These are phyloP conservation scores for Leptarthrus brevirostris DNA, from an alignment of 2,888 invertebrate genomes.

Conservation along the genomic window DNA sequence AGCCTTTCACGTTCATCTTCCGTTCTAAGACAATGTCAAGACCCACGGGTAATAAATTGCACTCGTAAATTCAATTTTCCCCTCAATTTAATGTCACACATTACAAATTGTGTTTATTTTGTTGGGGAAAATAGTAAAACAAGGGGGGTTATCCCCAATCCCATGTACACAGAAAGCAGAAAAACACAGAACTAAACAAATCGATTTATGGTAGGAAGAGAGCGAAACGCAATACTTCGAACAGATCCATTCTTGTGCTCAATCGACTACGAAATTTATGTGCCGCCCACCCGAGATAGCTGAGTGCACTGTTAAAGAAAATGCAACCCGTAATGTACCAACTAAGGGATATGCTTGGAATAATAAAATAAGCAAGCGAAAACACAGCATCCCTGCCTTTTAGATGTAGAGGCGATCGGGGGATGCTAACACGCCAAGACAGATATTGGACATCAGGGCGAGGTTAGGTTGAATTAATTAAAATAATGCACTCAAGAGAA, in stretches of 20 bases:
- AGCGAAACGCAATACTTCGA: constrained; percentile 38
- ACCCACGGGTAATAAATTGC: constrained; percentile 41
- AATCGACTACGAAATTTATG: constrained; percentile 46
- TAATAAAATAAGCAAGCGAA: constrained; percentile 38
- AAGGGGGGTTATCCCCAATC: not conserved
- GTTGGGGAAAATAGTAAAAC: not conserved
- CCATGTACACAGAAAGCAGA: not conserved
- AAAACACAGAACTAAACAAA: constrained; percentile 40
- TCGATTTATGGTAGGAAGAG: constrained; percentile 38
- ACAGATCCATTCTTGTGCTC: constrained; percentile 37
- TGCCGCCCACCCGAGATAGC: constrained; percentile 37
- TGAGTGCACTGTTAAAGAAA: constrained; percentile 31
- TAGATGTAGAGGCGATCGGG: not conserved
- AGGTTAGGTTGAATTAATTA: constrained; percentile 12
- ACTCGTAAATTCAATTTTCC: constrained; percentile 58
- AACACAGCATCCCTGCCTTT: not conserved
- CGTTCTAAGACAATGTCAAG: constrained; percentile 16
- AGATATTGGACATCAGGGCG: not conserved
- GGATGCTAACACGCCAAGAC: not conserved
- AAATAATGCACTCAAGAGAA: constrained; percentile 15
- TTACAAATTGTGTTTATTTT: constrained; percentile 59
- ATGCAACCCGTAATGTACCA: constrained; percentile 30
- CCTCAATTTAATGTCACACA: constrained; percentile 58
- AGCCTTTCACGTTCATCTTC: no score
- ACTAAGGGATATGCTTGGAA: constrained; percentile 21